Evolutionary conservation across 2,888 invertebrate species (phyloP).

Genomic region (Cremastobaeus sp.): DNA sequence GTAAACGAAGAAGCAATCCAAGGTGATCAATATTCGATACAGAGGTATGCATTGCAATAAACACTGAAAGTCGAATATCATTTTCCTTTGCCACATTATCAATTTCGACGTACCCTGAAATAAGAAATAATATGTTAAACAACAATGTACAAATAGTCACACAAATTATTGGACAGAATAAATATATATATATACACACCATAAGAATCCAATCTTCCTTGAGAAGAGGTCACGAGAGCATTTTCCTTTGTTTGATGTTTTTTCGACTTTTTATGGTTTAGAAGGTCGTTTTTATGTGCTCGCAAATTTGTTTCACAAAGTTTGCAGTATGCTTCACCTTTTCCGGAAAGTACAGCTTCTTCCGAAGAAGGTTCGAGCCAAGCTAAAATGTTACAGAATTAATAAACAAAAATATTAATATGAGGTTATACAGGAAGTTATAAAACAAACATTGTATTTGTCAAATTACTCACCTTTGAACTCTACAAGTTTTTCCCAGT

Average conservation of each 20-base stretch:
- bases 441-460: neutral
- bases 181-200: neutral
- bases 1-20: slow-evolving; percentile 44
- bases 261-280: neutral
- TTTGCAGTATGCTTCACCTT: slow-evolving; percentile 1
- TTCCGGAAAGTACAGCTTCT: neutral
- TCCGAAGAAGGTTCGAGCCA: neutral
- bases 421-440: neutral
- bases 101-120: neutral
- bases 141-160: too few relatives aligned
- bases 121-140: neutral
- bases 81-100: too few relatives aligned
- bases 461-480: neutral
- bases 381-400: neutral
- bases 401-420: neutral
- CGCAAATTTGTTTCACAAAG: neutral
- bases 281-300: neutral
- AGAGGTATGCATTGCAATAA: slow-evolving; percentile 58
- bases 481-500: neutral
- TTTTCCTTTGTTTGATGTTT: neutral
- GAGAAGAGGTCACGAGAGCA: neutral
- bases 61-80: slow-evolving; percentile 53
- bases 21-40: slow-evolving; percentile 60
- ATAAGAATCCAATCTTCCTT: neutral
- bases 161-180: neutral